These are phyloP conservation scores for Phymastichus coffea DNA, from an alignment of 1,140 invertebrate species.

Conservation along the genomic window DNA sequence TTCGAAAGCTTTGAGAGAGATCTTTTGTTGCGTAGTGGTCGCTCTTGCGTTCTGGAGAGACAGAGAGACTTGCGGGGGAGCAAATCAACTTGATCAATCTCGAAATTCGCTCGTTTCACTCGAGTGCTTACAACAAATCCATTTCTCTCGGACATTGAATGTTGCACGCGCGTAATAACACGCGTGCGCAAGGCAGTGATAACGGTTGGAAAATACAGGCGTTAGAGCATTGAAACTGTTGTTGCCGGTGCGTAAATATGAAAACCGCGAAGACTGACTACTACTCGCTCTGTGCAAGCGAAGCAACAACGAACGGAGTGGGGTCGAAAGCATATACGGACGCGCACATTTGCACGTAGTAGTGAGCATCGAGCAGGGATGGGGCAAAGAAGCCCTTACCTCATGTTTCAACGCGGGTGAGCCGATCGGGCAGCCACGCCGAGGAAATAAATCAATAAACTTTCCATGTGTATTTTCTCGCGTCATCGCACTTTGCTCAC, in stretches of 20 bases:
- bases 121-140: too few species aligned
- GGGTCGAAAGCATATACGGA: neutral
- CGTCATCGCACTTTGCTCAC: neutral
- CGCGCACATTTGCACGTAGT: too few species aligned
- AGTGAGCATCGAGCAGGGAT: too few species aligned
- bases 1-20: conserved; percentile 16
- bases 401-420: conserved; percentile 38
- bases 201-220: too few species aligned
- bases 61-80: too few species aligned
- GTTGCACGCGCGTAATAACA: too few species aligned
- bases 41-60: too few species aligned
- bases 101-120: too few species aligned
- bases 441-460: conserved; percentile 48
- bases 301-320: neutral
- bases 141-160: too few species aligned
- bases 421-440: conserved; percentile 23
- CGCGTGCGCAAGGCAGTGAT: too few species aligned
- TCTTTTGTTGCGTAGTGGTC: conserved; percentile 17
- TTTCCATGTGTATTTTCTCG: conserved; percentile 10
- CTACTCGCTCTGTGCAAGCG: conserved; percentile 1
- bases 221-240: too few species aligned
- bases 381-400: conserved; percentile 43
- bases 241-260: neutral
- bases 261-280: neutral
- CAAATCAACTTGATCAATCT: conserved; percentile 18